Base-by-base conservation (phyloP, 2,888 invertebrate genomes). In the Zele albiditarsus region DNA sequence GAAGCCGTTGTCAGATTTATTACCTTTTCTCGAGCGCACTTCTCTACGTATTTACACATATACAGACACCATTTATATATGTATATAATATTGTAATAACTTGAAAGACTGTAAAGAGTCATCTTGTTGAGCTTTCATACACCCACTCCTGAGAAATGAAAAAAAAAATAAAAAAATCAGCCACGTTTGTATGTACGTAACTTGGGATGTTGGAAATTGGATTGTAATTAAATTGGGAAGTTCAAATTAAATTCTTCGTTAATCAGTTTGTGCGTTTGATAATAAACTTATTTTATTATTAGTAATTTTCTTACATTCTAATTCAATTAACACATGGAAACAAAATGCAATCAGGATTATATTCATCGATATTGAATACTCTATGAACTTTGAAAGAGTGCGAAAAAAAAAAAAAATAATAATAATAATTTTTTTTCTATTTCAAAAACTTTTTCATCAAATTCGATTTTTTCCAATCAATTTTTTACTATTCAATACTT, bases 1-100 rank as follows among this genome's bases (percentile, higher is more conserved):
- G 75, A 73, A 71, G 67, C 67, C 73, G 31, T 75, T 53, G 75
- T 70, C 77, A 77, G 75, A 79, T 79, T 79, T 79, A 79, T 79
- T 78, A 76, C 73, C 66, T 46, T 46, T 74, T 65, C 67, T 46
- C 72, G 58, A 58, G 42, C 28, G 46, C 33, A 23, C 46, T 10
- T 6, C 49, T n/a, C 14, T 33, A 53, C 28, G 20, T 4, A 28
- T n/a, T n/a, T 16, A 23, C 42, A 16, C n/a, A 10, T 46, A n/a
- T 12, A 42, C 12, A 2, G 16, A 16, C 1, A 5, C 46, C 46
- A 46, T 46, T 20, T 20, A 20, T 53, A 23, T 53, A 53, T n/a
- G n/a, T 53, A n/a, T 27, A 28, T 28, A 27, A 8, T 60, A 6
- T 46, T 53, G 53, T 53, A 42, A 53, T 53, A 53, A 4, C 8